Conservation (phyloP, 1,140 invertebrate species). For the Samia ricini region DNA sequence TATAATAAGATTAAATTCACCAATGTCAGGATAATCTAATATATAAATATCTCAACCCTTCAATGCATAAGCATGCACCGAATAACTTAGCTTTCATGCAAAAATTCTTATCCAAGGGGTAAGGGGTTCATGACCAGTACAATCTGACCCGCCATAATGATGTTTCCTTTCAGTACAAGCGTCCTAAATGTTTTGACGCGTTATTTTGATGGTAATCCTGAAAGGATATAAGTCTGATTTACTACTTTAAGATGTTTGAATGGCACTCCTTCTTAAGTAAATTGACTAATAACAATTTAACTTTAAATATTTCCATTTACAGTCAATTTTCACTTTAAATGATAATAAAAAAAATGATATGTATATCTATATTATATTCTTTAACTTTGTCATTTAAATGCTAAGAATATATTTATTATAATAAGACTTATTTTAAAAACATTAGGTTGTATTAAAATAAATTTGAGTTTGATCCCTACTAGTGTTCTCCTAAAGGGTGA, state of each 20-base stretch:
- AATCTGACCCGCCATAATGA: slow-evolving; percentile 12
- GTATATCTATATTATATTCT: too few relatives aligned
- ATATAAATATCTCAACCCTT: slow-evolving; percentile 25
- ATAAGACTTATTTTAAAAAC: too few relatives aligned
- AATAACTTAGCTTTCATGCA: slow-evolving; percentile 34
- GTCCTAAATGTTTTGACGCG: slow-evolving; percentile 22
- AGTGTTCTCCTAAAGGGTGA: too few relatives aligned
- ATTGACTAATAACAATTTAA: background rate
- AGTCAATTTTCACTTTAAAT: too few relatives aligned
- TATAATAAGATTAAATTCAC: background rate
- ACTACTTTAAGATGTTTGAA: slow-evolving; percentile 32
- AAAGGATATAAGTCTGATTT: slow-evolving; percentile 41
- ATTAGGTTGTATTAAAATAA: too few relatives aligned
- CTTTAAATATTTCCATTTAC: too few relatives aligned
- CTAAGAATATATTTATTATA: too few relatives aligned
- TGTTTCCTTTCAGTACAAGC: background rate
- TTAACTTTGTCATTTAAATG: too few relatives aligned
- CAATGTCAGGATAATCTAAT: slow-evolving; percentile 26
- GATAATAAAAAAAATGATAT: too few relatives aligned
- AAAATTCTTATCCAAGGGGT: slow-evolving; percentile 26
- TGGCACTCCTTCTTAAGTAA: background rate
- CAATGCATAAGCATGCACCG: slow-evolving; percentile 39
- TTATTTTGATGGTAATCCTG: slow-evolving; percentile 29
- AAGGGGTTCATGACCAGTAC: slow-evolving; percentile 21
- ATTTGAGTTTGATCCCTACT: too few relatives aligned